Evolutionary conservation across 1,140 invertebrate genomes (phyloP), one percentile per base, ranked within the genome.

Genomic region (Subanguina moxae): DNA sequence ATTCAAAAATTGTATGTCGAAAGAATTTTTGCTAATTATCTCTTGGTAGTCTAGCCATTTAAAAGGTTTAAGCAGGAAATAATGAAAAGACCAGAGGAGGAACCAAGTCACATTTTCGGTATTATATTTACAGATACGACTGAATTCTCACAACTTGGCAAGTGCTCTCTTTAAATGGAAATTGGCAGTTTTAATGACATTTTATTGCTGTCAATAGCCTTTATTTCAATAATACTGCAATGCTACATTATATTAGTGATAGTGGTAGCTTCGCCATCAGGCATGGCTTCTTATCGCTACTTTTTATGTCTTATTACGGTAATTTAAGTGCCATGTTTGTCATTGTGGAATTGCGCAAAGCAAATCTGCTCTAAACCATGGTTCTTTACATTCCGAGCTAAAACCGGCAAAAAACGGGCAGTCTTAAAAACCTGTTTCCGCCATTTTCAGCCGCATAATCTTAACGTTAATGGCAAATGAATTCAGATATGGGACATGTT

Each of bases 151-250:
- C n/a, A n/a, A n/a, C n/a, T n/a, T n/a, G n/a, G n/a, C n/a, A n/a
- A n/a, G n/a, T n/a, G n/a, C n/a, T n/a, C n/a, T n/a, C 32, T 38
- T 38, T 3, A 38, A 52, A 52, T 52, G 48, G 48, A 52, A 52
- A 19, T 52, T 8, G 17, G 17, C 17, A 8, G 8, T 52, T 19
- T 52, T 5, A 21, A 52, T 15, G 48, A 52, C 48, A 52, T 52
- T 25, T 15, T 52, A 7, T 19, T 25, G 48, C 23, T 52, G 1
- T 19, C 17, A 21, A 21, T 52, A 5, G n/a, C 48, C 8, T 3
- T 52, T 7, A 25, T 25, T 52, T 52, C 48, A 25, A 52, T 52
- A 52, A 19, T 52, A 19, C 23, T 52, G 8, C 48, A 52, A 25
- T 52, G n/a, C 48, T 52, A 25, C 23, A 15, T 52, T 19, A 52